Evolutionary conservation across 1,140 invertebrate genomes (phyloP), one percentile per base, ranked within the genome.

Genomic region (Diabrotica undecimpunctata): DNA sequence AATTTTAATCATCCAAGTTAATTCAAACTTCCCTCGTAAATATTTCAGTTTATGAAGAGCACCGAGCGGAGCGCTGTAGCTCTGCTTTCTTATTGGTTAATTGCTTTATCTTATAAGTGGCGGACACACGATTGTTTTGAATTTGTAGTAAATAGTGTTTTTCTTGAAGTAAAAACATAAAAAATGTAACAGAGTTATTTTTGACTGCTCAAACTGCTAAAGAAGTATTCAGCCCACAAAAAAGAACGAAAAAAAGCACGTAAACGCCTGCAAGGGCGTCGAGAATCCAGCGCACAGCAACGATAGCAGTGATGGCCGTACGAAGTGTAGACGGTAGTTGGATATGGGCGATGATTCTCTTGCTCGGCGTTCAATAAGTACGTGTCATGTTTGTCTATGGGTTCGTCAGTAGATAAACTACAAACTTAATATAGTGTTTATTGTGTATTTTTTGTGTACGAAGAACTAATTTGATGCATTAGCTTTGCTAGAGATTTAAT

Each of bases 101-200:
- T 72, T 69, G 67, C 53, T 39, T 61, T 50, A 66, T 64, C 58
- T 66, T 65, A 54, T 66, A 72, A 67, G 71, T 74, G 71, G 71
- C 66, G 67, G 69, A 70, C 57, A 66, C 51, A 66, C 65, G 57
- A 66, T 63, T 72, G 70, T 74, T 74, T 74, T 74, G 71, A 71
- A 71, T 54, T 66, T 72, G 67, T 66, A 35, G 64, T 67, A 70
- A 66, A 69, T 66, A 53, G 51, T 58, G 61, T 54, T 64, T 62
- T 64, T 66, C 8, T 11, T 7, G 52, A 41, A 39, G 54, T 51
- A 58, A 41, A 57, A 6, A 11, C 37, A 11, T 4, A 65, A 56
- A 46, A 38, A 60, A 46, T 62, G 65, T 65, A 54, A 54, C 52
- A 11, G 14, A n/a, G 25, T 56, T 7, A 62, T 55, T 11, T 13